Base-by-base conservation (phyloP, 2,797 vertebrate species). In the Lates japonicus region DNA sequence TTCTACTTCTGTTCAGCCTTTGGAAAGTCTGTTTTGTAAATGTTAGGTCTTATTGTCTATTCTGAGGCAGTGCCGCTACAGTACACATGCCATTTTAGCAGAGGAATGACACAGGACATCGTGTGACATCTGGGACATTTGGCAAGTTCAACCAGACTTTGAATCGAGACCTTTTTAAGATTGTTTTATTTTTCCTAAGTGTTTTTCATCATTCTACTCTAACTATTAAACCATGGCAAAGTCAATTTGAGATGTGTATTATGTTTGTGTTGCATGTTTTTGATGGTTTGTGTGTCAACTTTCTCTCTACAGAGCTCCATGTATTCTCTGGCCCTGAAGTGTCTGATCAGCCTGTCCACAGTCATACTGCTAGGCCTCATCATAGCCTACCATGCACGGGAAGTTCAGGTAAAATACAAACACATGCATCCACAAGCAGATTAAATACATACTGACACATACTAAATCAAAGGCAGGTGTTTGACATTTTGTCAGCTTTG, bases 301-400 rank as follows among this genome's bases (percentile, higher is more conserved):
- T 49, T 89, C 57, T 88, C 77, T 88, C 87, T 62, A 41, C 96
- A 98, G 97, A 97, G 96, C 77, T 98, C 97, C 94, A 98, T 98
- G 97, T 98, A 97, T 84, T 98, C 97, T 35, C 89, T 98, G 96
- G 97, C 97, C 89, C 91, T 98, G 94, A 98, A 98, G 96, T 99
- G 98, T 96, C 96, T 99, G 94, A 99, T 99, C 95, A 99, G 97
- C 90, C 96, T 99, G 84, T 99, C 98, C 61, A 99, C 98, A 7
- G 90, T 98, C 91, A 99, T 99, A 89, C 96, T 99, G 75, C 91
- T 99, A 93, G 98, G 98, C 49, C 96, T 99, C 94, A 99, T 99
- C 96, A 96, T 99, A 8, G 98, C 98, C 87, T 99, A 99, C 90
- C 98, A 99, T 60, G 98, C 97, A 0, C 96, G 98, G 66, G 98